Conservation (phyloP, 2,888 invertebrate genomes). For the Odontomyia ornata region DNA sequence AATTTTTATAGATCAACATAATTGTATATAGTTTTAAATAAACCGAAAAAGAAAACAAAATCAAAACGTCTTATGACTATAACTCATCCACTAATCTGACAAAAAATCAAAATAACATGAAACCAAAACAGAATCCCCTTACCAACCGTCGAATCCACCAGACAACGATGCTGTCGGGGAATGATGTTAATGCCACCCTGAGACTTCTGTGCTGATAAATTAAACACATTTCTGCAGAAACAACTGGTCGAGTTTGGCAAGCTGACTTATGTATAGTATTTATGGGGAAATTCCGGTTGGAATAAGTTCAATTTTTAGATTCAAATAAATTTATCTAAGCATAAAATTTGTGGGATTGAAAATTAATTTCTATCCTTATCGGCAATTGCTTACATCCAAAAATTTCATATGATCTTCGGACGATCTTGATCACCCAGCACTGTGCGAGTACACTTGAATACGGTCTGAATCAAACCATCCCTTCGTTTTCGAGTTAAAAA, state of each 20-base stretch:
- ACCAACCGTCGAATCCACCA: background rate
- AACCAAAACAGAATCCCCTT: background rate
- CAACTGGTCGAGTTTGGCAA: background rate
- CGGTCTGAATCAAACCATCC: no score
- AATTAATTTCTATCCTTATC: no score
- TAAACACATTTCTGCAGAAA: background rate
- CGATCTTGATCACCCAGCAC: background rate
- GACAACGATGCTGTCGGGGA: background rate
- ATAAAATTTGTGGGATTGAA: background rate
- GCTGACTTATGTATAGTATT: background rate
- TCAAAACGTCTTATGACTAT: background rate
- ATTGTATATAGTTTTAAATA: background rate
- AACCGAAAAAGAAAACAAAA: background rate
- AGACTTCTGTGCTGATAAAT: background rate
- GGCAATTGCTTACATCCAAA: no score
- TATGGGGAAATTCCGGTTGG: no score
- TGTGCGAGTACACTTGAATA: background rate
- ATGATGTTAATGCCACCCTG: background rate
- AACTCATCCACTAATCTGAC: background rate
- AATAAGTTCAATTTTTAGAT: no score
- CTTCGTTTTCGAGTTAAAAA: slow-evolving; percentile 7
- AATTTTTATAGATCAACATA: no score
- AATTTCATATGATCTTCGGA: background rate
- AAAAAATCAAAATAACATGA: background rate
- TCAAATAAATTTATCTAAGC: background rate